Evolutionary conservation across 2,113 vertebrate species (phyloP).

Genomic region (Elephas maximus): DNA sequence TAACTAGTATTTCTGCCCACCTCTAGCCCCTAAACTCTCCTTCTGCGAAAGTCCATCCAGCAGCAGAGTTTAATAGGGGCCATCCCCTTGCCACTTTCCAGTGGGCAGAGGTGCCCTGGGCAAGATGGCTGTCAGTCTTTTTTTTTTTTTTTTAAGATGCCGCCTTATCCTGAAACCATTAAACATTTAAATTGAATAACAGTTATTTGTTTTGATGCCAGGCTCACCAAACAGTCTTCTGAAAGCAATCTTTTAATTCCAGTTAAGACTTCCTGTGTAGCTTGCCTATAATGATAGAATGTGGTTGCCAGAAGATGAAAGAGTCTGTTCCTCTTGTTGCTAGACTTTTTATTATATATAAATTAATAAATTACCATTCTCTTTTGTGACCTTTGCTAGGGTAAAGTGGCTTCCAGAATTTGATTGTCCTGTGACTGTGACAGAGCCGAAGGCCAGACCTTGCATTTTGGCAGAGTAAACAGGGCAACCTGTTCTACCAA

Average conservation of each 20-base stretch:
- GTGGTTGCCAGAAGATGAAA: not conserved
- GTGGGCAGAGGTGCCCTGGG: not conserved
- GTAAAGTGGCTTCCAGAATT: constrained; percentile 44
- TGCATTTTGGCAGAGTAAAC: not conserved
- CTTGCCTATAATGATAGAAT: not conserved
- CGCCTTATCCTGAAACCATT: not conserved
- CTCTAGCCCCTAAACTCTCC: not conserved
- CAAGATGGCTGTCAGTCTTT: not conserved
- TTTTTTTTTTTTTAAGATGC: not conserved
- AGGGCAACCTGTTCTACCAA: not conserved
- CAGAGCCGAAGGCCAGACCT: constrained; percentile 2
- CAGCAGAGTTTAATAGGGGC: not conserved
- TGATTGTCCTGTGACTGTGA: not conserved
- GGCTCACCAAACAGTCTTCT: not conserved
- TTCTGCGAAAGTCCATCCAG: not conserved
- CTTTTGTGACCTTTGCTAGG: constrained; percentile 1
- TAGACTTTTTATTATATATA: not conserved
- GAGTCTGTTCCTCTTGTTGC: not conserved
- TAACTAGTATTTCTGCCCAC: not conserved
- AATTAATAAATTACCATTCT: not conserved
- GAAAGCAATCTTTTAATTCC: not conserved
- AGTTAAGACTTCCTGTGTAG: not conserved
- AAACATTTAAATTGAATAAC: not conserved
- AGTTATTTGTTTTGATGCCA: not conserved
- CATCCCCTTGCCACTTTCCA: not conserved